phyloP scores from a whole-genome alignment of 2,888 invertebrate species.

The Tetragonula carbonaria region DNA sequence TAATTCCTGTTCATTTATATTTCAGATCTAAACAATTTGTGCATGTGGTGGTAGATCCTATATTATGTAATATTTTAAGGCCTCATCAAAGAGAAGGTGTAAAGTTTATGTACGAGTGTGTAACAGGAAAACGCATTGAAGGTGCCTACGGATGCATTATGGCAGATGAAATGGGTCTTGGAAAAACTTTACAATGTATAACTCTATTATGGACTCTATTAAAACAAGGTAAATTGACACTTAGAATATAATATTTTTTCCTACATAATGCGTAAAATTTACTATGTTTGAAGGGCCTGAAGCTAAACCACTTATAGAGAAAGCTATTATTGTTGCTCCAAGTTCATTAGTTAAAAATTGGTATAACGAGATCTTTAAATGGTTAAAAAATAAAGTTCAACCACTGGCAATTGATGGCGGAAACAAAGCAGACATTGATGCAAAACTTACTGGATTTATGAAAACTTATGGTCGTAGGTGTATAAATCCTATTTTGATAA shows the following conservation, averaged over 20 bases:
- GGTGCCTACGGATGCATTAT: constrained; percentile 97
- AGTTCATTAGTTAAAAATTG: constrained; percentile 99
- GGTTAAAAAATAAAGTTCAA: constrained; percentile 94
- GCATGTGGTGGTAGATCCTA: constrained; percentile 98
- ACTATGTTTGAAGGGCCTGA: constrained; percentile 88
- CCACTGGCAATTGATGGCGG: constrained; percentile 95
- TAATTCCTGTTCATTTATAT: constrained; percentile 52
- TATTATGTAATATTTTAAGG: constrained; percentile 93
- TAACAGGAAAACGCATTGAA: constrained; percentile 95
- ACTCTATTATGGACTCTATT: constrained; percentile 97
- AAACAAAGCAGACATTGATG: constrained; percentile 93
- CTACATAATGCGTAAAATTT: neutral
- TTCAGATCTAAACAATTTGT: constrained; percentile 88
- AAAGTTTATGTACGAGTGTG: constrained; percentile 99
- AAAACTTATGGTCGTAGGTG: constrained; percentile 91
- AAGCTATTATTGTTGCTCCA: constrained; percentile 98
- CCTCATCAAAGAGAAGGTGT: constrained; percentile 99
- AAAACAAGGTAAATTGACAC: constrained; percentile 86
- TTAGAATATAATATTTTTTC: neutral
- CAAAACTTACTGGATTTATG: constrained; percentile 92
- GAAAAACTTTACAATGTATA: constrained; percentile 99
- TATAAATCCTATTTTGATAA: constrained; percentile 96
- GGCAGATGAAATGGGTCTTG: constrained; percentile 99
- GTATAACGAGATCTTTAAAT: constrained; percentile 99
- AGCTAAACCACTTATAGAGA: constrained; percentile 94